Base-by-base conservation (phyloP, 2,797 vertebrate species). In the Chloroceryle inda region DNA sequence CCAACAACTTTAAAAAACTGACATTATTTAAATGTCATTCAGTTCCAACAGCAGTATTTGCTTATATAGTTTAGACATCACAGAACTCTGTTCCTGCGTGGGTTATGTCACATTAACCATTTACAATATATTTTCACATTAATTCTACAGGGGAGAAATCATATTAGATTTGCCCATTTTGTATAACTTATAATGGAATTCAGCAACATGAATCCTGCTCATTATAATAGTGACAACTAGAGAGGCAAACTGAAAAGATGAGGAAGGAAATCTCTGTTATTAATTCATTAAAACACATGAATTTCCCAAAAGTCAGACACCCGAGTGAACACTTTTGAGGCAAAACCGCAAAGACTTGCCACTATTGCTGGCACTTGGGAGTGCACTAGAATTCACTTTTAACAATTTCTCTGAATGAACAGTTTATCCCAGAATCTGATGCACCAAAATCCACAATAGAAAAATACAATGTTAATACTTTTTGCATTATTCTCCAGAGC, bases 101-200 rank as follows among this genome's bases (percentile, higher is more conserved):
- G 94, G 85, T 92, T 97, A 81, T 93, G 86, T 84, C 93, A 96
- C 82, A 78, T 94, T 96, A 96, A 96, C 94, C 94, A 92, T 95
- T 95, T 95, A 94, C 26, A 61, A 92, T 59, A 92, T 80, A 94
- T 96, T 95, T 96, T 94, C 69, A 84, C 79, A 77, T 95, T 96
- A 97, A 96, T 96, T 94, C 92, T 96, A 84, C 61, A 86, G 87
- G 82, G 90, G 73, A 89, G 61, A 91, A 96, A 95, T 89, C 69
- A 59, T 66, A 96, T 94, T 91, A 80, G 86, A 95, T 84, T 95
- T 94, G 73, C 76, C 85, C 77, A 78, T 94, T 96, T 96, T 77
- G 74, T 66, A 83, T 64, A 93, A 93, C 49, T 95, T 88, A 33
- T 67, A 95, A 93, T 75, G 85, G 83, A 90, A 95, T 91, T 93